Percentiles rank a stretch among this genome's conserved stretches.
Conservation (phyloP, 2,888 invertebrate genomes). For the Pecten maximus region DNA sequence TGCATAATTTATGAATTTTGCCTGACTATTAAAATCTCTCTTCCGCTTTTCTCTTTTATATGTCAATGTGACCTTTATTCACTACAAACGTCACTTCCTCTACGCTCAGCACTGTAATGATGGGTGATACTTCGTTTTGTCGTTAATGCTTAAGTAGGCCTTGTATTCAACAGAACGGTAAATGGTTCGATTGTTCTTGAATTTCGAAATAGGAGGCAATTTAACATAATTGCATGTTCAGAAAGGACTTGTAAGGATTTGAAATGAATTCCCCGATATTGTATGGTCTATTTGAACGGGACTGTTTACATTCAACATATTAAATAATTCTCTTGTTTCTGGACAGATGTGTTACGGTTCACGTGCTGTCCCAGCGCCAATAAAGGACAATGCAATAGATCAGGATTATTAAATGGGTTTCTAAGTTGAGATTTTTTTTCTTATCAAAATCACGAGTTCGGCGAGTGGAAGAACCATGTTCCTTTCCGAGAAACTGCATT, state of each 20-base stretch:
- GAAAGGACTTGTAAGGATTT: background rate
- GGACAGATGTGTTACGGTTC: background rate
- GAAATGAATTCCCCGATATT: background rate
- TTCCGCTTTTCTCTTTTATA: background rate
- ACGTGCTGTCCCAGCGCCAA: no score
- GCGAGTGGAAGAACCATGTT: no score
- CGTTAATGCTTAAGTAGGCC: background rate
- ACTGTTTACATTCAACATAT: no score
- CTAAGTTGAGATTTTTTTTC: no score
- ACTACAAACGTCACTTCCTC: background rate
- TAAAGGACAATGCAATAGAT: no score
- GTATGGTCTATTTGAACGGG: no score
- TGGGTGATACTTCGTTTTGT: background rate
- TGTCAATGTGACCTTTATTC: background rate
- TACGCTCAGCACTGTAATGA: no score
- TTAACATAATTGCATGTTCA: background rate
- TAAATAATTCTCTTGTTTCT: background rate
- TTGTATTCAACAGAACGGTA: background rate
- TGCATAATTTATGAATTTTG: background rate
- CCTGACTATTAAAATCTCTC: background rate
- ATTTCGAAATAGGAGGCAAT: background rate
- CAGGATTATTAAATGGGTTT: no score
- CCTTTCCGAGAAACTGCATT: no score
- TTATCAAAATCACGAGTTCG: no score
- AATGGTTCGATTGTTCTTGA: background rate